phyloP scores from a whole-genome alignment of 2,113 vertebrate species.

The Phylloscopus trochilus region DNA sequence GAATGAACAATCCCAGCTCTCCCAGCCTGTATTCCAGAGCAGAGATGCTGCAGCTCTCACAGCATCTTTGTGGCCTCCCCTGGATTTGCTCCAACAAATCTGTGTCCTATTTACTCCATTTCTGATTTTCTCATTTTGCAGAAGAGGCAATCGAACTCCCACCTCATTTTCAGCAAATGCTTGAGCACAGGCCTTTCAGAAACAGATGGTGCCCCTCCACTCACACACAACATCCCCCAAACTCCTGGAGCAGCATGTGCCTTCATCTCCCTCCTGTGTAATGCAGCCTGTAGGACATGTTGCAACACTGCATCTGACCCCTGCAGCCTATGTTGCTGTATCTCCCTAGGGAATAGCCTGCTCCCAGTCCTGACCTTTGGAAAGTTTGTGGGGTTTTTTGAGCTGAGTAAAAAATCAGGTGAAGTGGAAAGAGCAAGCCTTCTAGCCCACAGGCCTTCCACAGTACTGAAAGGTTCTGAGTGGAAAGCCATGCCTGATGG shows the following conservation, averaged over 20 bases:
- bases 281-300: accelerated
- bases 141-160: neutral
- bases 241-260: neutral
- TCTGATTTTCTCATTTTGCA: neutral
- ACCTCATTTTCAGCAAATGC: neutral
- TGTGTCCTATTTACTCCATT: neutral
- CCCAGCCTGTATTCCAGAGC: neutral
- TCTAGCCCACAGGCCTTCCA: neutral
- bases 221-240: neutral
- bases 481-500: neutral
- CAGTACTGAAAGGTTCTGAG: neutral
- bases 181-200: neutral
- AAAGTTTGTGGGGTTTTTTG: neutral
- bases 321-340: accelerated
- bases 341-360: neutral
- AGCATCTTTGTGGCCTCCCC: neutral
- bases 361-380: neutral
- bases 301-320: neutral
- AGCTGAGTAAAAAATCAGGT: neutral
- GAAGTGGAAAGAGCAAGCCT: neutral
- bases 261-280: neutral
- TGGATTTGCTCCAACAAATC: neutral
- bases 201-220: neutral
- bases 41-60: neutral
- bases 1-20: neutral